Evolutionary conservation across 2,888 invertebrate species (phyloP), one percentile per base, ranked within the genome.

Genomic region (Nomada hirtipes): DNA sequence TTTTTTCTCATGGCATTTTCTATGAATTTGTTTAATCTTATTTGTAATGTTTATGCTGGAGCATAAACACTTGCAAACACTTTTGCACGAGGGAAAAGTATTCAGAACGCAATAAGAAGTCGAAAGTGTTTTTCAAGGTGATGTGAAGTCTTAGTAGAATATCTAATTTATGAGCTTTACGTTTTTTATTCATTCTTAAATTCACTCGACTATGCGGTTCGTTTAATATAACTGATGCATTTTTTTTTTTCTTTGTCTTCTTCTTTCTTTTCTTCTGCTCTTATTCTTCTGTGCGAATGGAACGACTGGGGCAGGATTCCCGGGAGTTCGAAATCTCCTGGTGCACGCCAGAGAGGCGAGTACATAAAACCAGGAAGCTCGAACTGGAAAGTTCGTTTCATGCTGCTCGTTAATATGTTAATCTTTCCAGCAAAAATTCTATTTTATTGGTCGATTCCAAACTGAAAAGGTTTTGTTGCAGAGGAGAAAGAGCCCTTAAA

Each of bases 331-430:
- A 23, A 29, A 59, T 59, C 29, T 4, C 65, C 50, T 67, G 50
- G 65, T 26, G 42, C 60, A 23, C 44, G 20, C 10, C 11, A 44
- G 57, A 23, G 57, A 60, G 52, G 44, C 44, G 23, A 55, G 36
- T 23, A 11, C 26, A 68, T 61, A 57, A 75, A 78, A 42, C 18
- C 13, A 50, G 52, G 74, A 60, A 77, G 47, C 20, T 47, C 20
- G n/a, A 70, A 53, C 23, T 65, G 55, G 77, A 44, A 77, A 79
- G 20, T 76, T 77, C 60, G 55, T 50, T 67, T 29, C 71, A 53
- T 50, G 36, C 23, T 29, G 26, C 70, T 76, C 79, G 76, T 79
- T 79, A 79, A 76, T 76, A 79, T 79, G 79, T 60, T 79, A 79
- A 79, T 79, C 65, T 61, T 53, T 26, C 47, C 60, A 67, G 60